Conservation (phyloP, 2,113 vertebrate genomes). For the Albula glossodonta region DNA sequence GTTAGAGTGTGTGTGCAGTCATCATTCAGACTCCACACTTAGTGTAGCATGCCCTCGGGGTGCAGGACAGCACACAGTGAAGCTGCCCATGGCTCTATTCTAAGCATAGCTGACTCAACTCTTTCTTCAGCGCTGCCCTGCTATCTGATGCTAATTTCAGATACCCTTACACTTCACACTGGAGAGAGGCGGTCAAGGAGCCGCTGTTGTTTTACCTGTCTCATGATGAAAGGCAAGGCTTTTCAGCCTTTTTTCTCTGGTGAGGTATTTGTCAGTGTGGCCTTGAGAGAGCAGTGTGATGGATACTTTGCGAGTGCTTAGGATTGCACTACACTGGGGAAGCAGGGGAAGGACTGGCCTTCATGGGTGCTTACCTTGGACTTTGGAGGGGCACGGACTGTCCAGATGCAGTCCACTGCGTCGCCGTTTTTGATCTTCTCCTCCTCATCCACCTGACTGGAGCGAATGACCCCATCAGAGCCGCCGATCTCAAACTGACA, state of each 20-base stretch:
- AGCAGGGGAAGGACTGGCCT: neutral
- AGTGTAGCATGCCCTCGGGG: neutral
- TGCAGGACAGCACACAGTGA: neutral
- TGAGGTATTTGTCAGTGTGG: neutral
- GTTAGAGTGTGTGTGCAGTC: neutral
- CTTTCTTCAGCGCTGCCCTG: constrained; percentile 53
- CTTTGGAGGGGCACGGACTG: constrained; percentile 86
- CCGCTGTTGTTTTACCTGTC: neutral
- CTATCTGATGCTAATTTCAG: constrained; percentile 49
- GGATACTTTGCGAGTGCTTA: neutral
- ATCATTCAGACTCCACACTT: neutral
- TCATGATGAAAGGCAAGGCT: neutral
- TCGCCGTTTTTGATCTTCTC: constrained; percentile 87
- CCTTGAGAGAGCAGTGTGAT: neutral
- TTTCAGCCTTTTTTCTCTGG: neutral
- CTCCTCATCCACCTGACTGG: constrained; percentile 93
- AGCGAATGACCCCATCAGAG: constrained; percentile 86
- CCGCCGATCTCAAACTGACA: constrained; percentile 92
- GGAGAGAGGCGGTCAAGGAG: neutral
- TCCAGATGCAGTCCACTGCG: constrained; percentile 96
- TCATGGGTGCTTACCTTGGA: constrained; percentile 72
- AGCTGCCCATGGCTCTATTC: constrained; percentile 29
- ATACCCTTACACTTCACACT: constrained; percentile 20
- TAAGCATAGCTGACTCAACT: constrained; percentile 50
- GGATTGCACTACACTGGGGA: no score